These are phyloP conservation scores for Cossypha polioptera DNA, from an alignment of 2,797 vertebrate species.

Conservation along the genomic window DNA sequence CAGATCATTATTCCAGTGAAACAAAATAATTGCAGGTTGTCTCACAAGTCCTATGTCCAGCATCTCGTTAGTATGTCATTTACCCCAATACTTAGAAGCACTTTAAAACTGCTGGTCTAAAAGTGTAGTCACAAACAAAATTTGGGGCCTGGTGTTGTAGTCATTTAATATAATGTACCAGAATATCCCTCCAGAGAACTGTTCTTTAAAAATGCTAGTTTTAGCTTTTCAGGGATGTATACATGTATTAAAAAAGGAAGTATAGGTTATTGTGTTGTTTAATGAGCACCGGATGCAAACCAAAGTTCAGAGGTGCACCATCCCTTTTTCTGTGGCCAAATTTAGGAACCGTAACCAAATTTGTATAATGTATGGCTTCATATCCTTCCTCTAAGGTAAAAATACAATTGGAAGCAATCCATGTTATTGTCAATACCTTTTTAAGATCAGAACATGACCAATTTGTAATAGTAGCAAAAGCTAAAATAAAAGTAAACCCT, in stretches of 20 bases:
- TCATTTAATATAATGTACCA: not conserved
- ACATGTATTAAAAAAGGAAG: not conserved
- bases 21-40: not conserved
- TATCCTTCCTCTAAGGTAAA: conserved; percentile 57
- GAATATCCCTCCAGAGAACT: not conserved
- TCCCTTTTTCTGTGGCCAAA: conserved; percentile 13
- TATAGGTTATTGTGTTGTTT: conserved; percentile 32
- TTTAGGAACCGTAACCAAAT: conserved; percentile 13
- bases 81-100: not conserved
- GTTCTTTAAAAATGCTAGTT: conserved; percentile 12
- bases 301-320: conserved; percentile 13
- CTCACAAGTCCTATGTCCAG: not conserved
- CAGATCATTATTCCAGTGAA: not conserved
- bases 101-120: not conserved
- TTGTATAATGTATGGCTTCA: conserved; percentile 29
- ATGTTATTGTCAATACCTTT: conserved; percentile 41
- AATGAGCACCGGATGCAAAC: conserved; percentile 28
- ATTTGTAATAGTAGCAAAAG: not conserved
- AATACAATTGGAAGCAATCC: conserved; percentile 35
- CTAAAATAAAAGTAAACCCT: not conserved
- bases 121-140: not conserved
- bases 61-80: not conserved
- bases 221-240: not conserved
- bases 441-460: not conserved
- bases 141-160: not conserved